These are phyloP conservation scores for Copidosoma aretas DNA, from an alignment of 2,888 invertebrate species.

Conservation along the genomic window DNA sequence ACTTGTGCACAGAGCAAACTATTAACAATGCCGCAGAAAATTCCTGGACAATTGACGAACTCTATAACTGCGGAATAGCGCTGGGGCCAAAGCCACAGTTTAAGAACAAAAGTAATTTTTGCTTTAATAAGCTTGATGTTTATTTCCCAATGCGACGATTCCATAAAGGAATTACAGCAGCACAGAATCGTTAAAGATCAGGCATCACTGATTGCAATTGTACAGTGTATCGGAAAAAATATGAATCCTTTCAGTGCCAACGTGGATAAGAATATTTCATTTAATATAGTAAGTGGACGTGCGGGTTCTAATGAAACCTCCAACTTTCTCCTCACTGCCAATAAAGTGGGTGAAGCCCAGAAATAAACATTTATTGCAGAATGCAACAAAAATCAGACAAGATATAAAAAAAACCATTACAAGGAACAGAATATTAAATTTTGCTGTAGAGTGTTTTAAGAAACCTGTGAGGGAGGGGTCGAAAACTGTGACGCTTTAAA, in stretches of 20 bases:
- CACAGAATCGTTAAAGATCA: not conserved
- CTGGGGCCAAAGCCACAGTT: not conserved
- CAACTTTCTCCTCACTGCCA: not conserved
- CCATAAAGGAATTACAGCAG: not conserved
- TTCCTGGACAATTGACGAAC: conserved; percentile 28
- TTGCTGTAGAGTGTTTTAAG: conserved; percentile 37
- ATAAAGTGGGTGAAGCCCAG: not conserved
- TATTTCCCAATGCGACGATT: not conserved
- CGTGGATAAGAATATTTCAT: not conserved
- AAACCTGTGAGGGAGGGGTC: conserved; percentile 41
- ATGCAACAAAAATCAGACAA: not conserved
- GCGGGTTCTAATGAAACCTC: not conserved
- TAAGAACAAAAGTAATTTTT: conserved; percentile 1
- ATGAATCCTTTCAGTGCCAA: conserved; percentile 14
- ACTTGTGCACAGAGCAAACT: conserved; percentile 43
- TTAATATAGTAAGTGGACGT: conserved; percentile 2
- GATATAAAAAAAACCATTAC: conserved; percentile 44
- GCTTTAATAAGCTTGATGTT: not conserved
- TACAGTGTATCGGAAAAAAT: conserved; percentile 6
- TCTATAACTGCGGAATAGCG: conserved; percentile 29
- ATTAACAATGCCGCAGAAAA: conserved; percentile 44
- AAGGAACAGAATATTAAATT: conserved; percentile 44
- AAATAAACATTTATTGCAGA: conserved; percentile 2
- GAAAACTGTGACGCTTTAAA: conserved; percentile 46
- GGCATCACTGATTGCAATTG: conserved; percentile 4